Evolutionary conservation across 2,113 vertebrate species (phyloP).

Genomic region (Polypterus bichir): DNA sequence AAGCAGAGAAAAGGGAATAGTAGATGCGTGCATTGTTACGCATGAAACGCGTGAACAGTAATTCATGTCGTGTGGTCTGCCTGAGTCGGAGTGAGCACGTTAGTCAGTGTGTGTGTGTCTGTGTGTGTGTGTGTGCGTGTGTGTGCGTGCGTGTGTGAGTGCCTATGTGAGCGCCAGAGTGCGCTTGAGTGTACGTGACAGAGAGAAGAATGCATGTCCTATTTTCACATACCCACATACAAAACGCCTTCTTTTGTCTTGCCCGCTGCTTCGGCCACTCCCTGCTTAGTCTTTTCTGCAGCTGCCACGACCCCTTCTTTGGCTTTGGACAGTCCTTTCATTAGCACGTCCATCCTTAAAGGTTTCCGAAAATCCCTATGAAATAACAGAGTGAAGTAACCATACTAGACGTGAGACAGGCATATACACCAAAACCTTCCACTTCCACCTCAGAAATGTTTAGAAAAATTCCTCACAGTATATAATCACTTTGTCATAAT

Average conservation of each 20-base stretch:
- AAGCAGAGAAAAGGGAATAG: too few species aligned
- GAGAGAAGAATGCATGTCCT: neutral
- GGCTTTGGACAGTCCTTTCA: conserved; percentile 70
- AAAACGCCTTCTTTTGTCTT: conserved; percentile 79
- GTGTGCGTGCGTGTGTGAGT: neutral
- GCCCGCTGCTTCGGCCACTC: conserved; percentile 70
- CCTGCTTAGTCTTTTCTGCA: conserved; percentile 78
- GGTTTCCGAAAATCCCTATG: conserved; percentile 20
- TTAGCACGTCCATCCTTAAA: conserved; percentile 64
- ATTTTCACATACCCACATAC: conserved; percentile 61
- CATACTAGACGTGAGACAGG: too few species aligned
- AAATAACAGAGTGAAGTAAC: neutral
- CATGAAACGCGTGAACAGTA: too few species aligned
- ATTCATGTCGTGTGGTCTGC: too few species aligned
- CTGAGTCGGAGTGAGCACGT: neutral
- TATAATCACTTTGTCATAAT: too few species aligned
- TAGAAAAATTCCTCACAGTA: too few species aligned
- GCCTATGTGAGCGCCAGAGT: too few species aligned
- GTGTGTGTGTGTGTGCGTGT: neutral
- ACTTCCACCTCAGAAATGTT: too few species aligned
- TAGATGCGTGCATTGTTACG: too few species aligned
- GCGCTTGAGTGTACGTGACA: neutral
- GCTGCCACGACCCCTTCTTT: conserved; percentile 71
- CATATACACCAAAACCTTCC: too few species aligned
- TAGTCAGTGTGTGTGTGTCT: neutral